Conservation (phyloP, 2,797 vertebrate genomes). For the Micromesistius poutassou region DNA sequence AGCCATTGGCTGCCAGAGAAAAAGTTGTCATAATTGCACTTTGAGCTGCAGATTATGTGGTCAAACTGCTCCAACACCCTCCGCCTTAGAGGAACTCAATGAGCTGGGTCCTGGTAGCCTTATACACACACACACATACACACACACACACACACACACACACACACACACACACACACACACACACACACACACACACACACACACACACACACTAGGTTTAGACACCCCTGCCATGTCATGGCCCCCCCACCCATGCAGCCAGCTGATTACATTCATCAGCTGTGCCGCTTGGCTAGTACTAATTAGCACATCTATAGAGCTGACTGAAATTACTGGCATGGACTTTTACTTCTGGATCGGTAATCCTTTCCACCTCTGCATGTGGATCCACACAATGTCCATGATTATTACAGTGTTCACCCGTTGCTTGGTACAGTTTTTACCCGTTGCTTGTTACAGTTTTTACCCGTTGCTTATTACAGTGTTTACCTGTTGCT, state of each 20-base stretch:
- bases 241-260: neutral
- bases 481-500: too few relatives aligned
- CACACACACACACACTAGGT: neutral
- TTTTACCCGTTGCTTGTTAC: too few relatives aligned
- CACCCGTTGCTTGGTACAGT: too few relatives aligned
- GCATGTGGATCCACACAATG: constrained; percentile 2
- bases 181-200: neutral
- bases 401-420: too few relatives aligned
- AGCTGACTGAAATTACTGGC: neutral
- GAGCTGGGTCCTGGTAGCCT: neutral
- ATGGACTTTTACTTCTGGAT: neutral
- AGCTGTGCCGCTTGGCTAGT: constrained; percentile 2
- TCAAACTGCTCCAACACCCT: neutral
- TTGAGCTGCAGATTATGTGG: neutral
- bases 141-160: constrained; percentile 2
- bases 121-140: neutral
- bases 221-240: neutral
- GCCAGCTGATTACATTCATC: constrained; percentile 5
- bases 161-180: constrained; percentile 1
- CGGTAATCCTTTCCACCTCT: neutral
- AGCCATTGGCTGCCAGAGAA: constrained; percentile 18
- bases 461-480: too few relatives aligned
- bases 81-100: neutral
- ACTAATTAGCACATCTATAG: neutral
- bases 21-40: neutral